Conservation (phyloP, 1,140 invertebrate species). For the Rhopalosiphum padi region DNA sequence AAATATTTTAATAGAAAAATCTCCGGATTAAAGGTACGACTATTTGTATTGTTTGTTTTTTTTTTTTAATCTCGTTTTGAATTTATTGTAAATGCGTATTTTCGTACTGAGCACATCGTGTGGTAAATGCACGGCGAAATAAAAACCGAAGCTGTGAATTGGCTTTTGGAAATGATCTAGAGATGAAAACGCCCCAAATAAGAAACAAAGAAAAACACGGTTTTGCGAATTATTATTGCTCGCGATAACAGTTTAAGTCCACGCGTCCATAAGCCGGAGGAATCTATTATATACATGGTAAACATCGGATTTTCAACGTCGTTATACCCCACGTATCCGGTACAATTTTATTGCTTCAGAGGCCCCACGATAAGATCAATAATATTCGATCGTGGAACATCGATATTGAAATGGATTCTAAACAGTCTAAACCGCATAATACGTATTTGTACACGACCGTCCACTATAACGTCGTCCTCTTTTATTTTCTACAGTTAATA, state of each 20-base stretch:
- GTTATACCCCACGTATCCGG: neutral
- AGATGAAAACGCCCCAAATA: neutral
- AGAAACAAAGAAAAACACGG: neutral
- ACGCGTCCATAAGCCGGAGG: neutral
- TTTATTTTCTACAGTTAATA: constrained; percentile 25
- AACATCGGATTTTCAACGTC: neutral
- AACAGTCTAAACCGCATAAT: neutral
- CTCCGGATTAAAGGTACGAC: neutral
- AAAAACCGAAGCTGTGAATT: neutral
- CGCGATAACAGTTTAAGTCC: neutral
- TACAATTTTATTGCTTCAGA: neutral
- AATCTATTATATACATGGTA: neutral
- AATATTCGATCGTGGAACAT: neutral
- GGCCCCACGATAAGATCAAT: neutral
- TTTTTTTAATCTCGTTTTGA: neutral
- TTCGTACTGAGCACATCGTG: neutral
- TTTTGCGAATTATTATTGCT: neutral
- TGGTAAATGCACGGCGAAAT: neutral
- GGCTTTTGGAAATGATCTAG: neutral
- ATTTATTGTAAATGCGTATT: neutral
- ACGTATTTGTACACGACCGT: neutral
- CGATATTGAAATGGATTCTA: constrained; percentile 1
- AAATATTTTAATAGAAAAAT: neutral
- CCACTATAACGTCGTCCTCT: neutral
- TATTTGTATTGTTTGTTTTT: neutral